phyloP scores from a whole-genome alignment of 2,797 vertebrate species.

The Tapera naevia region DNA sequence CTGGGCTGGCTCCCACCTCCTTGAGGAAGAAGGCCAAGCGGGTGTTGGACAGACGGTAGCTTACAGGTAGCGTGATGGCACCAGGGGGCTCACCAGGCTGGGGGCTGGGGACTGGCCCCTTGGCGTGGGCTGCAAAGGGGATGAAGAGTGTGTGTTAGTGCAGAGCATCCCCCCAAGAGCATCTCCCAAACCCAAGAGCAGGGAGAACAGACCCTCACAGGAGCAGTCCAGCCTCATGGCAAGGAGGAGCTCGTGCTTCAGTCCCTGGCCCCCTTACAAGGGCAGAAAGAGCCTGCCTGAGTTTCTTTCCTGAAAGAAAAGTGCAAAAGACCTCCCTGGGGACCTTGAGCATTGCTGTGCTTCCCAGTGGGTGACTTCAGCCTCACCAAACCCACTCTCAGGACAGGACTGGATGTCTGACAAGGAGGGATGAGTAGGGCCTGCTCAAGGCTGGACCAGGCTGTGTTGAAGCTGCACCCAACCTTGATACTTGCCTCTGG shows the following conservation, averaged over 20 bases:
- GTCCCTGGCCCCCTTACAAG: accelerated
- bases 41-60: constrained; percentile 93
- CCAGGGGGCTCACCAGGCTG: constrained; percentile 79
- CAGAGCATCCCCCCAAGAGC: neutral
- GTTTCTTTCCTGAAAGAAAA: neutral
- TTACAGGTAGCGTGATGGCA: constrained; percentile 86
- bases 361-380: accelerated
- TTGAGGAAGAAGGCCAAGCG: constrained; percentile 96
- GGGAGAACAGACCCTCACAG: accelerated
- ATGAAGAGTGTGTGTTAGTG: accelerated
- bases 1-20: constrained; percentile 76
- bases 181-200: neutral
- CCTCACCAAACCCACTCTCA: neutral
- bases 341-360: accelerated
- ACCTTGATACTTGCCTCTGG: accelerated
- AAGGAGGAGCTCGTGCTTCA: neutral
- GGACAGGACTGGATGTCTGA: accelerated
- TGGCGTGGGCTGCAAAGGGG: constrained; percentile 81
- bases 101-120: constrained; percentile 82
- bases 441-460: neutral
- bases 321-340: accelerated
- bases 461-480: neutral
- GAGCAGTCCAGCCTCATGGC: accelerated
- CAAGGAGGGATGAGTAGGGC: neutral
- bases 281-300: neutral